These are phyloP conservation scores for Pocillopora meandrina DNA, from an alignment of 92 coral and sea anemone species.

Conservation along the genomic window DNA sequence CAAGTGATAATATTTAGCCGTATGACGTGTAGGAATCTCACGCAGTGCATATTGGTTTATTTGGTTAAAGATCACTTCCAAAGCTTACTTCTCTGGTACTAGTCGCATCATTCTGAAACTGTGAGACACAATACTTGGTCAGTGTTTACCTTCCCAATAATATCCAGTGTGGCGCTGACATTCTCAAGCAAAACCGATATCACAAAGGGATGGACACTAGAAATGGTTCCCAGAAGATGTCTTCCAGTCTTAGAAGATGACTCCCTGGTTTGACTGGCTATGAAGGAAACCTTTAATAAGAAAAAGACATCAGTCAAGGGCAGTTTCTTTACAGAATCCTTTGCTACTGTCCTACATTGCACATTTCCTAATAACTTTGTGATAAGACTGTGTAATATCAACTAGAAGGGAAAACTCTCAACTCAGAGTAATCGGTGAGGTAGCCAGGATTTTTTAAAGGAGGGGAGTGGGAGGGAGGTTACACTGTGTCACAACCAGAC, in stretches of 20 bases:
- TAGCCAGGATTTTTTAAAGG: too few relatives aligned
- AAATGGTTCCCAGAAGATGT: conserved; percentile 85
- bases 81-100: too few relatives aligned
- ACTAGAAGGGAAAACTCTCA: too few relatives aligned
- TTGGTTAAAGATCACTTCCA: too few relatives aligned
- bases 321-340: background rate
- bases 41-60: too few relatives aligned
- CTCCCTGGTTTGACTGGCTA: conserved; percentile 83
- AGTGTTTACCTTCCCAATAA: conserved; percentile 78
- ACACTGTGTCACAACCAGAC: too few relatives aligned
- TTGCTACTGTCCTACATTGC: background rate
- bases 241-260: conserved; percentile 93
- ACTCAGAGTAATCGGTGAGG: too few relatives aligned
- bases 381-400: too few relatives aligned
- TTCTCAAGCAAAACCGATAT: conserved; percentile 79
- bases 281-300: conserved; percentile 72
- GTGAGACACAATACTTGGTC: background rate
- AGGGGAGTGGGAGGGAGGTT: too few relatives aligned
- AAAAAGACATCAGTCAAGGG: background rate
- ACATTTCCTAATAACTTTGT: too few relatives aligned
- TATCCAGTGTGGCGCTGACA: conserved; percentile 70
- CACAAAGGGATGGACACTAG: conserved; percentile 81
- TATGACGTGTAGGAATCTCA: too few relatives aligned
- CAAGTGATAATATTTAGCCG: too few relatives aligned
- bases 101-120: background rate